These are phyloP conservation scores for Heliocidaris erythrogramma DNA, from an alignment of 35 echinoderm and acorn worm species.

Conservation along the genomic window DNA sequence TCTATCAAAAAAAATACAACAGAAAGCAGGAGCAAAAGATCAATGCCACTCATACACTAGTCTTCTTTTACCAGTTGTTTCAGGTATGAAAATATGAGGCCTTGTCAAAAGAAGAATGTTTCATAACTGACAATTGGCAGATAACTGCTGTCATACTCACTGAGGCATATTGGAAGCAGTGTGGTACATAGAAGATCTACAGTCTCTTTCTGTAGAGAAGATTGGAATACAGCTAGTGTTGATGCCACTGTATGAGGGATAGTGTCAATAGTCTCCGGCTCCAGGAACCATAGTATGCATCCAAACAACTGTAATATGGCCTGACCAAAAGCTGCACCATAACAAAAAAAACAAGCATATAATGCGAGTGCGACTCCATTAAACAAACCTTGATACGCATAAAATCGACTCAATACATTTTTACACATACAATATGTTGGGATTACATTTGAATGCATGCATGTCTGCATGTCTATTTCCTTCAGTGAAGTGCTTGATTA, in stretches of 20 bases:
- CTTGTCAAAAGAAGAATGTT: neutral
- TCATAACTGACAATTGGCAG: neutral
- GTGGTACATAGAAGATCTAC: constrained; percentile 86
- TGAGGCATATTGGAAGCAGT: constrained; percentile 84
- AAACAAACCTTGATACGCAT: neutral
- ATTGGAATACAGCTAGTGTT: constrained; percentile 85
- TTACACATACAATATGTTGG: neutral
- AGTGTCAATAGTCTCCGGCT: constrained; percentile 90
- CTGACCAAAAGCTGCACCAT: constrained; percentile 81
- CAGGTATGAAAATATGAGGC: too few relatives aligned
- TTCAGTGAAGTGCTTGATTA: neutral
- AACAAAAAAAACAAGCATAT: constrained; percentile 16
- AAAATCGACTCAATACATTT: neutral
- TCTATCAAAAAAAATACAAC: too few relatives aligned
- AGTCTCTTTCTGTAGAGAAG: constrained; percentile 76
- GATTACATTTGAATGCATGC: too few relatives aligned
- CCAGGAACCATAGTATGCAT: constrained; percentile 89
- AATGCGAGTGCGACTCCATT: neutral
- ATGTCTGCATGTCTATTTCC: too few relatives aligned
- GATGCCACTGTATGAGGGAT: constrained; percentile 95
- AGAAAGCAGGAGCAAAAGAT: too few relatives aligned
- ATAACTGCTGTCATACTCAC: constrained; percentile 56
- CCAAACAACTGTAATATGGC: constrained; percentile 91
- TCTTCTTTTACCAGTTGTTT: too few relatives aligned
- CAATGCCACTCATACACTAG: too few relatives aligned